phyloP scores from a whole-genome alignment of 2,888 invertebrate genomes.

The Drosophila demipolita region DNA sequence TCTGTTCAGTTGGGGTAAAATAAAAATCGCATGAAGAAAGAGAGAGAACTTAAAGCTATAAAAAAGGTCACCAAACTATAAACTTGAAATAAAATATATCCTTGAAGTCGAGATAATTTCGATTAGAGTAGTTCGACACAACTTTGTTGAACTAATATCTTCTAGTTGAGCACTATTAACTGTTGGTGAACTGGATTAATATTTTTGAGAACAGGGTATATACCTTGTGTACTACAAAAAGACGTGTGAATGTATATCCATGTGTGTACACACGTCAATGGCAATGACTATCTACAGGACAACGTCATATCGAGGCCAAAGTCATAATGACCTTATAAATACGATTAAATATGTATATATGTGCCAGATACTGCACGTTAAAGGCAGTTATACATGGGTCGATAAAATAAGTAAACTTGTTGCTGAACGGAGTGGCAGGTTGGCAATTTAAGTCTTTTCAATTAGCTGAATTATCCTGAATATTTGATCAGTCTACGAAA shows the following conservation, averaged over 20 bases:
- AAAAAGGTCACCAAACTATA: background rate
- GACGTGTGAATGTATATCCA: background rate
- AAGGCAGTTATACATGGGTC: conserved; percentile 34
- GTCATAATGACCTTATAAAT: conserved; percentile 29
- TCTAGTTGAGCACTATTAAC: background rate
- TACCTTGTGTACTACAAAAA: background rate
- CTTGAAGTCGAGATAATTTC: background rate
- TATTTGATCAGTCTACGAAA: background rate
- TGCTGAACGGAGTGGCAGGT: conserved; percentile 33
- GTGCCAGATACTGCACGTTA: conserved; percentile 38
- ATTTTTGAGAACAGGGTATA: background rate
- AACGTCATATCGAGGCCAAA: conserved; percentile 16
- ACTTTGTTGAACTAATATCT: background rate
- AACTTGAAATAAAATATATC: background rate
- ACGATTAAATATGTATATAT: conserved; percentile 13
- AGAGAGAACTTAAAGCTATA: background rate
- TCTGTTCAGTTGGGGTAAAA: background rate
- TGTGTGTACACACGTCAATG: conserved; percentile 8
- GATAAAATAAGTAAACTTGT: conserved; percentile 67
- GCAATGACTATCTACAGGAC: conserved; percentile 6
- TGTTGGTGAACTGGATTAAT: conserved; percentile 19
- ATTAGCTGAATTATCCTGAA: background rate
- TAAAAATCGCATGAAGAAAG: background rate
- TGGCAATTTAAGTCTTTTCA: conserved; percentile 24
- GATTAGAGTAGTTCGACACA: background rate